Evolutionary conservation across 2,113 vertebrate genomes (phyloP).

Genomic region (Etheostoma cragini): DNA sequence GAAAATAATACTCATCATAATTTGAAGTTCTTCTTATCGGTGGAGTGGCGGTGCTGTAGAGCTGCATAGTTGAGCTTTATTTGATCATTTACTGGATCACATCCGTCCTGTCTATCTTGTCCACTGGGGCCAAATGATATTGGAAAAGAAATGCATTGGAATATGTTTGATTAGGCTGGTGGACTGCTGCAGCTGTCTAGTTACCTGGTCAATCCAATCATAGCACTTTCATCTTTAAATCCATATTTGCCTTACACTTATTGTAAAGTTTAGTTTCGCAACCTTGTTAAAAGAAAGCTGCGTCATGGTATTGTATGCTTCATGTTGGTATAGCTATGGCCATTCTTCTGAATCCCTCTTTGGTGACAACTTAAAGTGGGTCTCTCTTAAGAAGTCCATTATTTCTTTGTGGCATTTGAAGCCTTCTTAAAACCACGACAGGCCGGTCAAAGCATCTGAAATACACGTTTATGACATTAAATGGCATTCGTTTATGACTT

Average conservation of each 20-base stretch:
- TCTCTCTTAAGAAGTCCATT: background rate
- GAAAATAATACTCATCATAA: background rate
- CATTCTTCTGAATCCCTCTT: background rate
- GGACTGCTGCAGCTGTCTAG: background rate
- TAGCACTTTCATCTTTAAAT: background rate
- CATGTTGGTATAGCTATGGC: background rate
- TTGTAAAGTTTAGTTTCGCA: background rate
- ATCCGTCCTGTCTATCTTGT: background rate
- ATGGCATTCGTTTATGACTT: background rate
- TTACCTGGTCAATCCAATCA: background rate
- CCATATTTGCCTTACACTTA: background rate
- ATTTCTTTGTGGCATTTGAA: background rate
- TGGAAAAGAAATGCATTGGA: background rate
- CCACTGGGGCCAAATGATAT: background rate
- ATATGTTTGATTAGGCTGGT: background rate
- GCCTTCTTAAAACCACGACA: background rate
- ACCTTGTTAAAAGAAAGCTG: background rate
- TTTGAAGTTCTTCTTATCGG: background rate
- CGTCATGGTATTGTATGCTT: background rate
- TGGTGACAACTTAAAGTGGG: background rate
- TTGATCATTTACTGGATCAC: background rate
- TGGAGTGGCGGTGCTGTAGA: background rate
- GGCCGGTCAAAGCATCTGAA: background rate
- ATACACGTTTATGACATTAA: background rate
- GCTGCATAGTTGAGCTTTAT: background rate